A percentile compares a stretch with the other conserved stretches of the same genome.
Evolutionary conservation across 1,140 invertebrate species (phyloP).

Genomic region (Heliothis subflexa): DNA sequence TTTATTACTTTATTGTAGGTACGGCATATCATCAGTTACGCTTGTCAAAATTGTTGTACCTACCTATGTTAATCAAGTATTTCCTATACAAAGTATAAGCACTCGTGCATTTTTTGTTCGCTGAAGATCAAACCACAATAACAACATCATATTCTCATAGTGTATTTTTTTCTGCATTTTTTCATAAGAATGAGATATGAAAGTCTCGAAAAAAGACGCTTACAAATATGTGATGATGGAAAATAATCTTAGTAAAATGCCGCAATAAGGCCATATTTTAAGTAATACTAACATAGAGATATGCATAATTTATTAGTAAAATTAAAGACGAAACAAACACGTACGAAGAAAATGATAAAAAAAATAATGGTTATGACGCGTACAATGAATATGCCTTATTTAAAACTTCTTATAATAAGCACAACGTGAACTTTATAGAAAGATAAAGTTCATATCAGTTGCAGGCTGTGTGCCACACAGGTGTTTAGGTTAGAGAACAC

Average conservation of each 20-base stretch:
- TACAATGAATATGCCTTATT: constrained; percentile 9
- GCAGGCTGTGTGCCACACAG: not conserved
- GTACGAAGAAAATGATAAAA: constrained; percentile 32
- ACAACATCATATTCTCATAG: not conserved
- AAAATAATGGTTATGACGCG: constrained; percentile 1
- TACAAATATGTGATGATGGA: not conserved
- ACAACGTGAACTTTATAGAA: constrained; percentile 3
- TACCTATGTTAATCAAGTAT: constrained; percentile 23
- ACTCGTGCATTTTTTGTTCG: constrained; percentile 28
- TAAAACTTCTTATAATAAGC: not conserved
- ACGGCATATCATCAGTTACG: constrained; percentile 40
- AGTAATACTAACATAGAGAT: not conserved
- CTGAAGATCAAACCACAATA: constrained; percentile 11
- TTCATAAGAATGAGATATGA: too few relatives aligned
- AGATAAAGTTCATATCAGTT: constrained; percentile 29
- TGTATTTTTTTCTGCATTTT: not conserved
- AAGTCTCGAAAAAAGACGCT: too few relatives aligned
- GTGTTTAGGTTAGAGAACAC: constrained; percentile 3
- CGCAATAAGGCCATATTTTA: not conserved
- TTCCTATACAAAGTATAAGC: constrained; percentile 16
- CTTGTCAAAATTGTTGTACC: constrained; percentile 41
- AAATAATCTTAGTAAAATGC: not conserved
- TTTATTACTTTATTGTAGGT: constrained; percentile 45
- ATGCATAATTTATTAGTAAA: not conserved
- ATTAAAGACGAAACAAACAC: constrained; percentile 23